Percentiles rank a stretch among this genome's conserved stretches.
Conservation (phyloP, 2,113 vertebrate species). For the western clawed frog (Xenopus tropicalis) region UCB_Xtro_10.0 CM004450.2:24192001-24192500, state of each 20-base stretch:
- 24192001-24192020: constrained; percentile 1
- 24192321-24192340: too few species aligned
- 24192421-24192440: too few species aligned
- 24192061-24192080: not conserved
- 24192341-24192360: too few species aligned
- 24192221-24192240: constrained; percentile 32
- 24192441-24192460: too few species aligned
- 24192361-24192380: too few species aligned
- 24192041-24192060: constrained; percentile 46
- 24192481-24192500: too few species aligned
- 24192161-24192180: constrained; percentile 48
- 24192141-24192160: constrained; percentile 45
- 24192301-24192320: too few species aligned
- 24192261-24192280: not conserved
- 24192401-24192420: too few species aligned
- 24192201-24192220: constrained; percentile 26
- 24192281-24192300: not conserved
- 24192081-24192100: constrained; percentile 53
- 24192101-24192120: constrained; percentile 45
- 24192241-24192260: not conserved
- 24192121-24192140: constrained; percentile 45
- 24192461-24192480: too few species aligned
- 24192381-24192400: too few species aligned
- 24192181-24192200: constrained; percentile 35
- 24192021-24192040: constrained; percentile 14